Evolutionary conservation across 2,888 invertebrate species (phyloP).

Genomic region (Lomographa bimaculata): DNA sequence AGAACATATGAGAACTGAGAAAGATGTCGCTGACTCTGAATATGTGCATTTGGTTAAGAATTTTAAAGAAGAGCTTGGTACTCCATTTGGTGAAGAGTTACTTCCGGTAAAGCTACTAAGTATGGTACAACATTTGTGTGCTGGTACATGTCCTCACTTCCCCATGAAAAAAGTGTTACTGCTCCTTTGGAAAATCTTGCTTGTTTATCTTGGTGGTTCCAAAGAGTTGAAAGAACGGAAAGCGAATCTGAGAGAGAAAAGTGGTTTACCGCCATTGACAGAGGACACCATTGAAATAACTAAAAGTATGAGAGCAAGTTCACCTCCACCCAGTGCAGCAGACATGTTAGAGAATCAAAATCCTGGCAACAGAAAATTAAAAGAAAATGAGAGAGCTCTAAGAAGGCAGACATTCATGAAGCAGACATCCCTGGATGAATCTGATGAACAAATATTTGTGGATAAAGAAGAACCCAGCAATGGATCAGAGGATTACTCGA

Average conservation of each 20-base stretch:
- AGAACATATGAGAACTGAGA: conserved; percentile 94
- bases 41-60: conserved; percentile 80
- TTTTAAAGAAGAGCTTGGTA: conserved; percentile 85
- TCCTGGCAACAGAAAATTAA: conserved; percentile 85
- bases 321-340: conserved; percentile 96
- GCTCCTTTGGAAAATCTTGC: conserved; percentile 96
- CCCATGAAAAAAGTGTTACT: conserved; percentile 99
- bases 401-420: conserved; percentile 93
- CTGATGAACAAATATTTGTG: conserved; percentile 87
- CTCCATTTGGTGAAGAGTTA: conserved; percentile 89
- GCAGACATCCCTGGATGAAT: conserved; percentile 95
- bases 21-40: conserved; percentile 72
- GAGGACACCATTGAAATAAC: conserved; percentile 99
- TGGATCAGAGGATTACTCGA: conserved; percentile 84
- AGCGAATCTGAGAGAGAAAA: conserved; percentile 85
- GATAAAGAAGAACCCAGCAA: conserved; percentile 87
- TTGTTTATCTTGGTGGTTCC: conserved; percentile 96
- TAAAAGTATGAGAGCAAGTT: conserved; percentile 96
- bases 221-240: conserved; percentile 92
- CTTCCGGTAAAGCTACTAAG: conserved; percentile 94
- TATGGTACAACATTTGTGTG: conserved; percentile 98
- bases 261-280: conserved; percentile 89
- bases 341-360: conserved; percentile 95
- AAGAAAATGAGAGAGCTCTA: conserved; percentile 85
- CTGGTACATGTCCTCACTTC: conserved; percentile 97